Conservation (phyloP, 2,797 vertebrate species). For the Dryobates pubescens region DNA sequence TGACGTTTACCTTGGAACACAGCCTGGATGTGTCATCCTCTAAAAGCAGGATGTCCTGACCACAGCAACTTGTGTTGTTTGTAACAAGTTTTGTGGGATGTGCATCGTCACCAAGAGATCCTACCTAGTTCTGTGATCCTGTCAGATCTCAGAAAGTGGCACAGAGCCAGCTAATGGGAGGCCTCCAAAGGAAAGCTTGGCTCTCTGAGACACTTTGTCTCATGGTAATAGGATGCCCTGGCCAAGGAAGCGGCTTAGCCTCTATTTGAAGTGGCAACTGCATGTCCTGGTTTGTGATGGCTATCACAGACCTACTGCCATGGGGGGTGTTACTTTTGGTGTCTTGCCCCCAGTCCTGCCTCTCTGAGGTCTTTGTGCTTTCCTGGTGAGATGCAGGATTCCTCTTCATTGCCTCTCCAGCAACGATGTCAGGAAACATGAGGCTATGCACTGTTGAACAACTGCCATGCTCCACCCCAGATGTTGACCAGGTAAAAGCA, state of each 20-base stretch:
- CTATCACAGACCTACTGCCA: background rate
- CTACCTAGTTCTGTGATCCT: conserved; percentile 1
- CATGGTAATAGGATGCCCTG: background rate
- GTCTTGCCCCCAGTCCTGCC: background rate
- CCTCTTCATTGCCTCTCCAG: background rate
- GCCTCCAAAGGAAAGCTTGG: background rate
- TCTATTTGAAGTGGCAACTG: background rate
- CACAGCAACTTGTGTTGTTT: conserved; percentile 11
- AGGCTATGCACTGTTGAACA: background rate
- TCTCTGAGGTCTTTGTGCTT: background rate
- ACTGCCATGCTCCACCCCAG: background rate
- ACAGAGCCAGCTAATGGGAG: background rate
- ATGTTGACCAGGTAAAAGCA: background rate
- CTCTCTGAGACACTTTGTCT: background rate
- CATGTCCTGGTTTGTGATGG: background rate
- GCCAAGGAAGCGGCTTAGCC: background rate
- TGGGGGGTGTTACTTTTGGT: background rate
- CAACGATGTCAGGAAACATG: background rate
- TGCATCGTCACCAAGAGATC: background rate
- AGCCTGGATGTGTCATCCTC: conserved; percentile 31
- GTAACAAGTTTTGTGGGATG: conserved; percentile 23
- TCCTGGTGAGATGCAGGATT: background rate
- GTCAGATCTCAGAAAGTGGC: conserved; percentile 2
- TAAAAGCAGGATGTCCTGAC: conserved; percentile 41
- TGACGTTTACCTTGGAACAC: conserved; percentile 34